Percentiles rank a stretch among this genome's conserved stretches.
phyloP scores from a whole-genome alignment of 2,797 vertebrate genomes.

The Cichlasoma orientale region DNA sequence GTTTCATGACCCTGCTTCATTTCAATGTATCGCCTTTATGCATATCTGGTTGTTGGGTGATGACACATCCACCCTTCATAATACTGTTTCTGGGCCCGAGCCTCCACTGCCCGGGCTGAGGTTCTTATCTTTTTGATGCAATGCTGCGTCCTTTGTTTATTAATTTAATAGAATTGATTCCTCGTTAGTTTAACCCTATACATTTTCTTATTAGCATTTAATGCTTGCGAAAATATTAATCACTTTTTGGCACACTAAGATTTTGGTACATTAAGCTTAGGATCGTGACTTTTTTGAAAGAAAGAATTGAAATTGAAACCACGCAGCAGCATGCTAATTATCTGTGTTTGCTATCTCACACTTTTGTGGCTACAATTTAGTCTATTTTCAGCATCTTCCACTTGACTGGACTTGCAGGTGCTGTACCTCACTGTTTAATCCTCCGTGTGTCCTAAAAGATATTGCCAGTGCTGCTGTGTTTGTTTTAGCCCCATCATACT shows the following conservation, averaged over 20 bases:
- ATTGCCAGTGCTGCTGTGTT: background rate
- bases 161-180: background rate
- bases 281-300: background rate
- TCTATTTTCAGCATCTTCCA: background rate
- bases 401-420: background rate
- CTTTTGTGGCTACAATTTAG: background rate
- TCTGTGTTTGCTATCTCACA: background rate
- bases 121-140: background rate
- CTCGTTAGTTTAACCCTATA: background rate
- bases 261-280: background rate
- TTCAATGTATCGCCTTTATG: background rate
- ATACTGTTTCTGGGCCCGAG: background rate
- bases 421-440: background rate
- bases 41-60: background rate
- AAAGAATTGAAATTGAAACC: background rate
- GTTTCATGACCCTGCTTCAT: background rate
- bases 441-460: background rate
- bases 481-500: background rate
- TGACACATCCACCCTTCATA: background rate
- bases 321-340: background rate
- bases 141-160: background rate
- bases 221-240: background rate
- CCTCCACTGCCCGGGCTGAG: background rate
- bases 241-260: background rate
- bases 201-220: background rate